Conservation (phyloP, 2,888 invertebrate species). For the Pseudolycoriella hygida region DNA sequence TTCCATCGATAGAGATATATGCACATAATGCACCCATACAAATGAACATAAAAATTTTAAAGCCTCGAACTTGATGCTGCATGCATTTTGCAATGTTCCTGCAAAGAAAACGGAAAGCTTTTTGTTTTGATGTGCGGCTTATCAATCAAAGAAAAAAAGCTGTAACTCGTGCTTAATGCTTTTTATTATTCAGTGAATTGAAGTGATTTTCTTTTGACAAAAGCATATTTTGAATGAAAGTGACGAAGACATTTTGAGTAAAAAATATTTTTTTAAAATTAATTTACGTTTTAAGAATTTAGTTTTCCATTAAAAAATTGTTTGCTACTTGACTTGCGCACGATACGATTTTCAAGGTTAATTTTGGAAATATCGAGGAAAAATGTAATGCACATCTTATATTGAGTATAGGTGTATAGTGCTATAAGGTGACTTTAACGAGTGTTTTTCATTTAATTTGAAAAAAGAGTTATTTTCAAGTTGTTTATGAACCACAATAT, state of each 20-base stretch:
- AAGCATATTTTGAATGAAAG: no score
- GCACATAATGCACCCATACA: no score
- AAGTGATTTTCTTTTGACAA: no score
- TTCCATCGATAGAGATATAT: no score
- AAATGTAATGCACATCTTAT: neutral
- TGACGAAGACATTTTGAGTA: neutral
- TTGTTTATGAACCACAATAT: no score
- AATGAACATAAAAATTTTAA: no score
- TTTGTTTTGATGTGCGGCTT: neutral
- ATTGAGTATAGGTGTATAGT: no score
- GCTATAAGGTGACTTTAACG: no score
- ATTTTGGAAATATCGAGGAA: neutral
- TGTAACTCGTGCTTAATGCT: neutral
- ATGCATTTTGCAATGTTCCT: neutral
- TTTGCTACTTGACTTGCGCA: neutral
- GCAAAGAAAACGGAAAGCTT: neutral
- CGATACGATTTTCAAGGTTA: neutral
- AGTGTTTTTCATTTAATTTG: no score
- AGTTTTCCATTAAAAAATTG: neutral
- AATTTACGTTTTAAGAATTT: neutral
- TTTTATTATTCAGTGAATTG: no score
- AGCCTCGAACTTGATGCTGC: slow-evolving; percentile 6
- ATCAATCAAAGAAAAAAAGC: neutral
- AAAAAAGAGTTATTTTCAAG: no score
- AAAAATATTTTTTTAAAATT: neutral